A percentile compares a stretch with the other conserved stretches of the same genome.
Conservation (phyloP, 2,888 invertebrate species). For the Itoplectis maculator region DNA sequence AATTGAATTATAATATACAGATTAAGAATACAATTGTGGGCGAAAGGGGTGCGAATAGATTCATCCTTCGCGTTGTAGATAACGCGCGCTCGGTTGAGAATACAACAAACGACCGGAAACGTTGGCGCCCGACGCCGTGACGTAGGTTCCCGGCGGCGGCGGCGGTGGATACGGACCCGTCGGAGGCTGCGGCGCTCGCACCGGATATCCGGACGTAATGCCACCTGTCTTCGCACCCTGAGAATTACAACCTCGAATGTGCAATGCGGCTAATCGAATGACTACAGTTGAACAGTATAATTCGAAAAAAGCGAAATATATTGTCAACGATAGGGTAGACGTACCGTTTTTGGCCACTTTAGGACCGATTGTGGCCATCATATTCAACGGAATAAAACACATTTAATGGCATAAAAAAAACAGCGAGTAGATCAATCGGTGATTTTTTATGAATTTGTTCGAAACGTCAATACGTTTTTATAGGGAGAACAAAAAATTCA, state of each 20-base stretch:
- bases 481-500: background rate
- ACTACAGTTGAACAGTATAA: background rate
- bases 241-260: constrained; percentile 58
- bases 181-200: constrained; percentile 85
- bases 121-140: constrained; percentile 78
- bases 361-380: too few relatives aligned
- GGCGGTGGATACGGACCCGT: constrained; percentile 78
- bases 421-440: too few relatives aligned
- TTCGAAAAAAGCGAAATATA: background rate
- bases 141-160: constrained; percentile 79
- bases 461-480: too few relatives aligned
- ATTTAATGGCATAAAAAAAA: too few relatives aligned
- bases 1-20: background rate
- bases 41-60: constrained; percentile 1
- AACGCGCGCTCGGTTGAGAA: constrained; percentile 80
- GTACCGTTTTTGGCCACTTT: too few relatives aligned
- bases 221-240: constrained; percentile 92
- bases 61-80: constrained; percentile 80
- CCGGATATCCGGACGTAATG: constrained; percentile 94
- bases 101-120: constrained; percentile 80
- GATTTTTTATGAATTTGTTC: too few relatives aligned
- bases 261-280: constrained; percentile 23
- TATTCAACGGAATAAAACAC: too few relatives aligned
- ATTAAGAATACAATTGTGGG: background rate
- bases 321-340: too few relatives aligned